These are phyloP conservation scores for Tragelaphus eurycerus DNA, from an alignment of 2,797 vertebrate species.

Conservation along the genomic window DNA sequence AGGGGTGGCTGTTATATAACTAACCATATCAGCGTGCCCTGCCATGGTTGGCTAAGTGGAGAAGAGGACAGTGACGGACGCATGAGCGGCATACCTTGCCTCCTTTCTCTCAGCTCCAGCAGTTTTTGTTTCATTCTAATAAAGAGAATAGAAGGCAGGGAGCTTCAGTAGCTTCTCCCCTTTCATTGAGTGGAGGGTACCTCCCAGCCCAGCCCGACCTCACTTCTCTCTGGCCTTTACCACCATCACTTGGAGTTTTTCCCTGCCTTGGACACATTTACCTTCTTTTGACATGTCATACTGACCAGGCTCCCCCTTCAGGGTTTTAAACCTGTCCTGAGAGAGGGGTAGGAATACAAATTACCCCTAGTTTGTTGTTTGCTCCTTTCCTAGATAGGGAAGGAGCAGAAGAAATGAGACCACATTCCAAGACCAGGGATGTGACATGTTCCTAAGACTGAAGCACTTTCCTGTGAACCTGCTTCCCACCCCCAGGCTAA, in stretches of 20 bases:
- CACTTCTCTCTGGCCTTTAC: neutral
- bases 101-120: neutral
- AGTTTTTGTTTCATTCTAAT: neutral
- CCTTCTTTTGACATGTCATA: too few relatives aligned
- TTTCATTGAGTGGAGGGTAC: neutral
- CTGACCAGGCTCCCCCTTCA: neutral
- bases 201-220: neutral
- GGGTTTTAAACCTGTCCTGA: neutral
- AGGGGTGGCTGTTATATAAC: too few relatives aligned
- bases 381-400: neutral
- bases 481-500: neutral
- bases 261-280: neutral
- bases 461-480: neutral
- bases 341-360: neutral
- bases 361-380: neutral
- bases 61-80: accelerated
- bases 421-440: neutral
- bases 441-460: neutral
- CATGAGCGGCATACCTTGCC: neutral
- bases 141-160: neutral
- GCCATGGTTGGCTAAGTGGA: neutral
- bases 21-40: neutral
- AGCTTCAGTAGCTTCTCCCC: neutral
- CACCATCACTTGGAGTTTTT: neutral
- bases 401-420: neutral